These are phyloP conservation scores for Atta texana DNA, from an alignment of 1,140 invertebrate species.

Conservation along the genomic window DNA sequence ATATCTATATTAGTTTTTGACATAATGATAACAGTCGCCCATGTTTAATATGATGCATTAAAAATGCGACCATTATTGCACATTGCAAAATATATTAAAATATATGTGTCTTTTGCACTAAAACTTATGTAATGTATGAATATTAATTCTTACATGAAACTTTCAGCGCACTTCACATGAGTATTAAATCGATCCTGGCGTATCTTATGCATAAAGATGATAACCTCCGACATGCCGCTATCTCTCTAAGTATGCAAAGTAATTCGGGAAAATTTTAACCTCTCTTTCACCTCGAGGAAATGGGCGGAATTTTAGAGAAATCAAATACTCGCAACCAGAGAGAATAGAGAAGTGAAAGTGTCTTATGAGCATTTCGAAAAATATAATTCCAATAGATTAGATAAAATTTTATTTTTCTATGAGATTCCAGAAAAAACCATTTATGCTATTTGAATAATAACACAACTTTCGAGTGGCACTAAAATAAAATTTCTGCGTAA, in stretches of 20 bases:
- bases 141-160: constrained; percentile 56
- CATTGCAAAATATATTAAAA: neutral
- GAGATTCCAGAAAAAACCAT: neutral
- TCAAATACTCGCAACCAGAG: neutral
- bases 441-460: neutral
- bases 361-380: constrained; percentile 15
- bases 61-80: neutral
- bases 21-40: neutral
- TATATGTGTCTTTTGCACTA: constrained; percentile 17
- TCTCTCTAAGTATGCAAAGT: constrained; percentile 75
- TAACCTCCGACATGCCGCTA: constrained; percentile 12
- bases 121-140: constrained; percentile 51
- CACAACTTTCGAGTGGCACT: neutral
- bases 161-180: constrained; percentile 29
- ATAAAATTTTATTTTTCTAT: neutral
- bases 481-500: neutral
- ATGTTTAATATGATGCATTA: neutral
- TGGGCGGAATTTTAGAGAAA: constrained; percentile 44
- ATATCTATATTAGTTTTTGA: neutral
- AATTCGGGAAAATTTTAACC: constrained; percentile 71
- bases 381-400: constrained; percentile 29
- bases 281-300: constrained; percentile 25
- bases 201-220: constrained; percentile 76
- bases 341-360: constrained; percentile 28
- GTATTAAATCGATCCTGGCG: constrained; percentile 55